Evolutionary conservation across 2,797 vertebrate species (phyloP).

Genomic region (Danio tinwini): DNA sequence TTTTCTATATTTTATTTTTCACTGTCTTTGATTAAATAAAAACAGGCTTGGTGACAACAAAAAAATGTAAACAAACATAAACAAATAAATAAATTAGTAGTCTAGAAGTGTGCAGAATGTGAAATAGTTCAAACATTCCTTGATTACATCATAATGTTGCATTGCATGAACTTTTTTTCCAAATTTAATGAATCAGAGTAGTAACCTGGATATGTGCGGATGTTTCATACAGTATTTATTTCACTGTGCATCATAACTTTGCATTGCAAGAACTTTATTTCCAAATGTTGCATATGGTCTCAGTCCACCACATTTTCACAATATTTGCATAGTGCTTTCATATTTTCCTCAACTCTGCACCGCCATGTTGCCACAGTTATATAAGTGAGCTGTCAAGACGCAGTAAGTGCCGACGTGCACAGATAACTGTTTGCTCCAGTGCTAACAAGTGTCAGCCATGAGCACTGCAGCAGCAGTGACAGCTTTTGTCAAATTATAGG

Average conservation of each 20-base stretch:
- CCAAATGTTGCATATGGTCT: background rate
- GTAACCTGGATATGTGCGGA: background rate
- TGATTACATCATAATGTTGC: too few relatives aligned
- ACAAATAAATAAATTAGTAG: too few relatives aligned
- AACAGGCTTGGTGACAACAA: too few relatives aligned
- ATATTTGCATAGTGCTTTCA: background rate
- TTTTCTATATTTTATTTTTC: too few relatives aligned
- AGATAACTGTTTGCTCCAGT: conserved; percentile 7
- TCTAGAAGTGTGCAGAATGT: too few relatives aligned
- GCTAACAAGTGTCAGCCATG: conserved; percentile 27
- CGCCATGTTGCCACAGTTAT: background rate
- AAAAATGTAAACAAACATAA: too few relatives aligned
- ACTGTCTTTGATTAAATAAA: too few relatives aligned
- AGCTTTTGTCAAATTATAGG: conserved; percentile 41
- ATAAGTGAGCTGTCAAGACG: conserved; percentile 2
- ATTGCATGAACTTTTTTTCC: too few relatives aligned
- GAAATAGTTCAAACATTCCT: too few relatives aligned
- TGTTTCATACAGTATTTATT: too few relatives aligned
- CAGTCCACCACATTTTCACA: background rate
- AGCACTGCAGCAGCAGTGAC: background rate
- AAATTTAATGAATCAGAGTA: too few relatives aligned
- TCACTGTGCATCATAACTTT: background rate
- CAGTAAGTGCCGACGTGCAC: background rate
- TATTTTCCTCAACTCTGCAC: background rate
- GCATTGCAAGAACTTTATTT: too few relatives aligned